These are phyloP conservation scores for Epinephelus malabaricus DNA, from an alignment of 2,797 vertebrate genomes.

Conservation along the genomic window DNA sequence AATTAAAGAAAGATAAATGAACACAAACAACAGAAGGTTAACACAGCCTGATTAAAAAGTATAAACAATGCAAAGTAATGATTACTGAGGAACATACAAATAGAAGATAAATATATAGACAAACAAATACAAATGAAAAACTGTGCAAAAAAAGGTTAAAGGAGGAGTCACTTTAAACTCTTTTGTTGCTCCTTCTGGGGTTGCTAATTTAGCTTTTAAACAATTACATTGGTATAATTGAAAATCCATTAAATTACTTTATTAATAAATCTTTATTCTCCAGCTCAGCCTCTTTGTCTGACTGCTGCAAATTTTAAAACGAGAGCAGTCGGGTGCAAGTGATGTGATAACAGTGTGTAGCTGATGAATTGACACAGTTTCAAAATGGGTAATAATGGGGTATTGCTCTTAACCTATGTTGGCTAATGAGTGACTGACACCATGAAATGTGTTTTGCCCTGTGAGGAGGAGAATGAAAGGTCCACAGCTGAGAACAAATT, in stretches of 20 bases:
- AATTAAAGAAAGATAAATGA: too few relatives aligned
- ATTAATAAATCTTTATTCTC: background rate
- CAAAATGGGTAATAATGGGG: background rate
- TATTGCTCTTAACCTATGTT: background rate
- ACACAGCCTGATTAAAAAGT: too few relatives aligned
- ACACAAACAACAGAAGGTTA: too few relatives aligned
- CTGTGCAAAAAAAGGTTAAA: too few relatives aligned
- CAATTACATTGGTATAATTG: background rate
- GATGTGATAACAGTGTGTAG: background rate
- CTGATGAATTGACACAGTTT: background rate
- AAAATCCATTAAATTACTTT: background rate
- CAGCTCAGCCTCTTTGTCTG: background rate
- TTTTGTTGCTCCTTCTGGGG: background rate
- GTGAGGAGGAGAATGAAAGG: background rate
- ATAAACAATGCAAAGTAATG: too few relatives aligned
- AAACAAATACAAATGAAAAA: too few relatives aligned
- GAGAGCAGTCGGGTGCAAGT: background rate
- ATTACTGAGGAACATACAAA: too few relatives aligned
- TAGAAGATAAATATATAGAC: too few relatives aligned
- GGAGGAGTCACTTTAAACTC: background rate
- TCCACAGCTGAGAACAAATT: slow-evolving; percentile 6
- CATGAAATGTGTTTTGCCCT: background rate
- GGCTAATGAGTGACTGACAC: background rate
- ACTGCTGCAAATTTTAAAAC: background rate
- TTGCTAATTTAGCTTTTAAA: background rate